phyloP scores from a whole-genome alignment of 2,113 vertebrate genomes.

The Caretta caretta region DNA sequence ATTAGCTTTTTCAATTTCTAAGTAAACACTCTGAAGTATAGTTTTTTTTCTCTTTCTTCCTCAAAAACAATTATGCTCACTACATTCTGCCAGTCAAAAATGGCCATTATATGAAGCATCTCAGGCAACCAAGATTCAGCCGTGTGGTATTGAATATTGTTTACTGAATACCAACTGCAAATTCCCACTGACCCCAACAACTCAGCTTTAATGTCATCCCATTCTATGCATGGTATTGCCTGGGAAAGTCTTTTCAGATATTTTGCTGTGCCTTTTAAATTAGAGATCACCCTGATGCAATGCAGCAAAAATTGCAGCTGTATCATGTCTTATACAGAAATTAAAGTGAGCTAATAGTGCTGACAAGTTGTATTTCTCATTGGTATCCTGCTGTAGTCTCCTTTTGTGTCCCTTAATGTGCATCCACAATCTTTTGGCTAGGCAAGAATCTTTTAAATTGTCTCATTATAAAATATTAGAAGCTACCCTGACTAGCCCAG shows the following conservation, averaged over 20 bases:
- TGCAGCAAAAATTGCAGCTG: neutral
- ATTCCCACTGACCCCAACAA: neutral
- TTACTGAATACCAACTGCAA: neutral
- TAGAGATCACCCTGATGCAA: neutral
- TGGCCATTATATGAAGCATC: neutral
- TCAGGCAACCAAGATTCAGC: neutral
- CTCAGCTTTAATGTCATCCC: neutral
- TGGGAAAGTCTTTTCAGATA: neutral
- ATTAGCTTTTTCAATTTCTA: neutral
- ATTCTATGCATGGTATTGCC: neutral
- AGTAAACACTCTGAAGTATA: neutral
- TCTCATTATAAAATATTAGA: neutral
- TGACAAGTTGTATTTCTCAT: neutral
- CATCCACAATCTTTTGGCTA: neutral
- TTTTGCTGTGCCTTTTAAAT: constrained; percentile 3
- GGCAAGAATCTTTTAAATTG: neutral
- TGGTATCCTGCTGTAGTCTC: neutral
- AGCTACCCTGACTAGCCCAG: neutral
- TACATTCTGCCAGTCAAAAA: neutral
- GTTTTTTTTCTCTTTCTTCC: neutral
- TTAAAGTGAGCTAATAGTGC: neutral
- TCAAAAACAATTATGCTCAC: neutral
- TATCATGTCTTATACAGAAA: neutral
- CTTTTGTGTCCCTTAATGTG: neutral
- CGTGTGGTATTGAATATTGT: fast-evolving